phyloP scores from a whole-genome alignment of 2,888 invertebrate genomes.

The Lomographa bimaculata region DNA sequence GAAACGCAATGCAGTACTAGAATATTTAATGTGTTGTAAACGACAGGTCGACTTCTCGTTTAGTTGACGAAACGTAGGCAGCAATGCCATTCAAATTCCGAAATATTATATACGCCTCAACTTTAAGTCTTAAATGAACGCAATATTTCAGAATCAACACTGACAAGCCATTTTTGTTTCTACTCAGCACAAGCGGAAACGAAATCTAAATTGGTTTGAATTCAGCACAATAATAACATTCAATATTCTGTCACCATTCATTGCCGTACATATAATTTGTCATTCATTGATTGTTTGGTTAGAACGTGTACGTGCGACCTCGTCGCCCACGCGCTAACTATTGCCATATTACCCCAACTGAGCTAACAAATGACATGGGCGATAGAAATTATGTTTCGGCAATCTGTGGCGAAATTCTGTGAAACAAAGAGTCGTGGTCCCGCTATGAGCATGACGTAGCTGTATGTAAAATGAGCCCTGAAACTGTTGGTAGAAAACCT shows the following conservation, averaged over 20 bases:
- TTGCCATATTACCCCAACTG: slow-evolving; percentile 41
- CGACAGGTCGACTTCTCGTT: too few relatives aligned
- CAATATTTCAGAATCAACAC: too few relatives aligned
- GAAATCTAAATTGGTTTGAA: slow-evolving; percentile 19
- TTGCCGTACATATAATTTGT: slow-evolving; percentile 51
- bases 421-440: slow-evolving; percentile 23
- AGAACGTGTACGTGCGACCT: slow-evolving; percentile 54
- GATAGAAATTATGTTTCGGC: slow-evolving; percentile 28
- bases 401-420: slow-evolving; percentile 28
- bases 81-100: too few relatives aligned
- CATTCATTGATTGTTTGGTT: slow-evolving; percentile 68
- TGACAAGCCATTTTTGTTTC: too few relatives aligned
- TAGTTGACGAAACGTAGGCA: too few relatives aligned
- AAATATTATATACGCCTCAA: too few relatives aligned
- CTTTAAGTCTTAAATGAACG: too few relatives aligned
- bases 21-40: too few relatives aligned
- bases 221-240: slow-evolving; percentile 26
- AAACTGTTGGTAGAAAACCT: slow-evolving; percentile 9
- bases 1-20: too few relatives aligned
- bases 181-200: too few relatives aligned
- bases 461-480: slow-evolving; percentile 17
- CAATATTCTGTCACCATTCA: slow-evolving; percentile 23
- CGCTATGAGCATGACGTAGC: slow-evolving; percentile 11
- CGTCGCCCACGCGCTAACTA: slow-evolving; percentile 59
- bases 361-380: slow-evolving; percentile 38